A percentile compares a stretch with the other conserved stretches of the same genome.
These are phyloP conservation scores for Saguinus midas DNA, from an alignment of 2,113 vertebrate genomes.

Conservation along the genomic window DNA sequence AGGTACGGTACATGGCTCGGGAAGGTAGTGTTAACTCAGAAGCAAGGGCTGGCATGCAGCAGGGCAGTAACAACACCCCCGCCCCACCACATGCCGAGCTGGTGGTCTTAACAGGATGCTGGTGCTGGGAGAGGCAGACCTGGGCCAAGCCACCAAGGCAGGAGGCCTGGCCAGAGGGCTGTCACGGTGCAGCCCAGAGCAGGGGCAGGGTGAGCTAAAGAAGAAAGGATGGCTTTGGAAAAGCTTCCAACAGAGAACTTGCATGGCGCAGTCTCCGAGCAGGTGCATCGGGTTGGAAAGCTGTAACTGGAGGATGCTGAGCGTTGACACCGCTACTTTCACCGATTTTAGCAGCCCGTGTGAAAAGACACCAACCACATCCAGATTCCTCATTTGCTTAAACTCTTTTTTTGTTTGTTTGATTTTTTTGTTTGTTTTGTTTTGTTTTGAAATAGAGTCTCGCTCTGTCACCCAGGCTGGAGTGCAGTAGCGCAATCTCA, in stretches of 20 bases:
- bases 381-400: not conserved
- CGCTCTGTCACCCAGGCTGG: too few species aligned
- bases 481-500: too few species aligned
- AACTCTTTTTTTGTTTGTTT: not conserved
- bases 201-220: not conserved
- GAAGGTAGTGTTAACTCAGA: not conserved
- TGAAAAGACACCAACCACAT: not conserved
- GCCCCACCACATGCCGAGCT: not conserved
- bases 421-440: too few species aligned
- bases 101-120: not conserved
- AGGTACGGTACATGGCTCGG: not conserved
- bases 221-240: not conserved
- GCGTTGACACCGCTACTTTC: not conserved
- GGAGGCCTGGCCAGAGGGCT: not conserved
- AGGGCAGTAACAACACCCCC: not conserved
- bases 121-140: not conserved
- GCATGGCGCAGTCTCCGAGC: too few species aligned
- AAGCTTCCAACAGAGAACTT: not conserved
- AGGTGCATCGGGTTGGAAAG: not conserved
- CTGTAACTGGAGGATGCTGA: fast-evolving
- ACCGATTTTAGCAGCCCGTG: not conserved
- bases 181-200: not conserved
- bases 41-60: fast-evolving
- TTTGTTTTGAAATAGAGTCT: too few species aligned
- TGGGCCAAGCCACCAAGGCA: not conserved